A percentile compares a stretch with the other conserved stretches of the same genome.
These are phyloP conservation scores for Cyclargus thomasi DNA, from an alignment of 1,140 invertebrate species.

Conservation along the genomic window DNA sequence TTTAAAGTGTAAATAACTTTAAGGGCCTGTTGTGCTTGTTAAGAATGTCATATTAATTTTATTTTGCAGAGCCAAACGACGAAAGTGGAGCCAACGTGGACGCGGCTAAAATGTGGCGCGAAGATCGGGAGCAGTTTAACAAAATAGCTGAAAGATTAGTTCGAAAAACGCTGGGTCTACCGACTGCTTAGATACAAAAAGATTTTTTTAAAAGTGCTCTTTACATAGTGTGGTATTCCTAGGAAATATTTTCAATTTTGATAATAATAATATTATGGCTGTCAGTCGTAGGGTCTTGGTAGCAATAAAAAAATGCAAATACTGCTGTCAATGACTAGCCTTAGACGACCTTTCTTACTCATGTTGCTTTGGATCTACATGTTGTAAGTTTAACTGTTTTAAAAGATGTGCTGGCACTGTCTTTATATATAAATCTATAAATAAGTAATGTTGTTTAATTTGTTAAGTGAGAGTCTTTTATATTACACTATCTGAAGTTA, in stretches of 20 bases:
- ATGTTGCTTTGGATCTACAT: no score
- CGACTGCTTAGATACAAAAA: conserved; percentile 12
- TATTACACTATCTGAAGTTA: no score
- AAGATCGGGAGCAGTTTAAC: conserved; percentile 95
- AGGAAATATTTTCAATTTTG: background rate
- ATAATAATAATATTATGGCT: background rate
- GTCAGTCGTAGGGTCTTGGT: background rate
- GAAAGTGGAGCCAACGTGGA: conserved; percentile 99
- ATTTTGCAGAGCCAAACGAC: conserved; percentile 93
- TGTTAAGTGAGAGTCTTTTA: no score
- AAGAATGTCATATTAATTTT: background rate
- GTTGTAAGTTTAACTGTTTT: no score
- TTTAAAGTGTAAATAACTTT: no score
- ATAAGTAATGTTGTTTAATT: no score
- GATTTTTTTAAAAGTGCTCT: background rate
- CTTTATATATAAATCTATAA: no score
- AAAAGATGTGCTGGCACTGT: no score
- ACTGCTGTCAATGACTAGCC: background rate
- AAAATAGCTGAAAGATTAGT: conserved; percentile 94
- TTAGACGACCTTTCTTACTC: background rate
- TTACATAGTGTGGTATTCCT: background rate
- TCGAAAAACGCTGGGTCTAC: conserved; percentile 86
- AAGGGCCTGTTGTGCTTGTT: no score
- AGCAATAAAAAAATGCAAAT: background rate
- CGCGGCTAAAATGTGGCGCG: conserved; percentile 99